Evolutionary conservation across 2,888 invertebrate species (phyloP), one percentile per base, ranked within the genome.

Genomic region (Charanyca ferruginea): DNA sequence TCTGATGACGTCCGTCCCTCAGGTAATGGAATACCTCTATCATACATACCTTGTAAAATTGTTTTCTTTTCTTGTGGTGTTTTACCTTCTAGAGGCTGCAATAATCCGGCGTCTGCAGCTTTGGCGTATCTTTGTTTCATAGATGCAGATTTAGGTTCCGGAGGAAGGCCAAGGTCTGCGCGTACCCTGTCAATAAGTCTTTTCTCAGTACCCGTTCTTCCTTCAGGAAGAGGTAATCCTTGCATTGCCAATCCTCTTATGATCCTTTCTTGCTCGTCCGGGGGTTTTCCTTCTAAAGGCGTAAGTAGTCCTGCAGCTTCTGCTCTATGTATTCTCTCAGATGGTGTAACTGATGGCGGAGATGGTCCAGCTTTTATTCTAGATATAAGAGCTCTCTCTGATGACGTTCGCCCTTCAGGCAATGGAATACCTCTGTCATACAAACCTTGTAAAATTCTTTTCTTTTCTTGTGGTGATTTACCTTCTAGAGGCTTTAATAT

Each of bases 261-360:
- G 22, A 84, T 82, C 25, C 79, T 84, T 66, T 85, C 86, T 63
- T 84, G 80, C 70, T 87, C 73, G 44, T 63, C 71, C 0, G 78
- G 61, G 5, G 85, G 55, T 76, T 87, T 86, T 7, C 85, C 85
- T 59, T 82, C n/a, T n/a, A n/a, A n/a, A n/a, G n/a, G n/a, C n/a
- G n/a, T n/a, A n/a, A n/a, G n/a, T n/a, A n/a, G n/a, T n/a, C n/a
- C n/a, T n/a, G n/a, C n/a, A n/a, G n/a, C n/a, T n/a, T n/a, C n/a
- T n/a, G n/a, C n/a, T n/a, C n/a, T n/a, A n/a, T n/a, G n/a, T n/a
- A n/a, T n/a, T n/a, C n/a, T n/a, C n/a, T n/a, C n/a, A n/a, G n/a
- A n/a, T n/a, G n/a, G n/a, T n/a, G n/a, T n/a, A n/a, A n/a, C n/a
- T n/a, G n/a, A n/a, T n/a, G n/a, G n/a, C n/a, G n/a, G n/a, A n/a